phyloP scores from a whole-genome alignment of 2,888 invertebrate species.

The Saturnia japonica region DNA sequence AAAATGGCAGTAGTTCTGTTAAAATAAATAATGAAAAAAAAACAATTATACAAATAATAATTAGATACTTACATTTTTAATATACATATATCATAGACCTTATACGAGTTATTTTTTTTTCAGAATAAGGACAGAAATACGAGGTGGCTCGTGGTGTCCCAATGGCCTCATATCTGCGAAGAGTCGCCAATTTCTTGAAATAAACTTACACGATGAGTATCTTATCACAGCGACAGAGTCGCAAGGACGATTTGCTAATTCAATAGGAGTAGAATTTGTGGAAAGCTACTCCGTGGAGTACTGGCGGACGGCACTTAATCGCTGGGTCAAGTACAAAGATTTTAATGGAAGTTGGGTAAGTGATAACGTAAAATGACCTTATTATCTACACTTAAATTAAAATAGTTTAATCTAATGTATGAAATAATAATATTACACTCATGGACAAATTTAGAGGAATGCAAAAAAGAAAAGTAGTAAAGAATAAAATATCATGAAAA shows the following conservation, averaged over 20 bases:
- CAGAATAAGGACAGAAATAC: conserved; percentile 92
- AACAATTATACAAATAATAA: background rate
- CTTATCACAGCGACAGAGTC: conserved; percentile 93
- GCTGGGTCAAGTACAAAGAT: conserved; percentile 91
- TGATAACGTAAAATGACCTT: conserved; percentile 24
- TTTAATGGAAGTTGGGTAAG: conserved; percentile 88
- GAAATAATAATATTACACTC: background rate
- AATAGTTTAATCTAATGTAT: background rate
- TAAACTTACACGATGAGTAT: conserved; percentile 88
- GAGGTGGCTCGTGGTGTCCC: conserved; percentile 97
- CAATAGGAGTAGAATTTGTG: conserved; percentile 93
- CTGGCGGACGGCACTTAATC: conserved; percentile 85
- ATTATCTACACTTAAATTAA: background rate
- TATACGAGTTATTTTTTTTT: conserved; percentile 25
- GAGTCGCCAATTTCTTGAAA: conserved; percentile 91
- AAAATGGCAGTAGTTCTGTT: too few species aligned
- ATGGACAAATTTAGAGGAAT: too few species aligned
- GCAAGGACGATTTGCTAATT: conserved; percentile 95
- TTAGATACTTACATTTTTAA: background rate
- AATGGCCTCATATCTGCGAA: conserved; percentile 88
- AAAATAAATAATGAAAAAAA: too few species aligned
- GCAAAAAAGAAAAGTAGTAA: too few species aligned
- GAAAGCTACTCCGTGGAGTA: conserved; percentile 92
- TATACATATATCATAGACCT: too few species aligned
- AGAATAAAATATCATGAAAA: too few species aligned